Percentiles rank a stretch among this genome's conserved stretches.
Conservation (phyloP, 2,797 vertebrate species). For the Cichlasoma orientale region DNA sequence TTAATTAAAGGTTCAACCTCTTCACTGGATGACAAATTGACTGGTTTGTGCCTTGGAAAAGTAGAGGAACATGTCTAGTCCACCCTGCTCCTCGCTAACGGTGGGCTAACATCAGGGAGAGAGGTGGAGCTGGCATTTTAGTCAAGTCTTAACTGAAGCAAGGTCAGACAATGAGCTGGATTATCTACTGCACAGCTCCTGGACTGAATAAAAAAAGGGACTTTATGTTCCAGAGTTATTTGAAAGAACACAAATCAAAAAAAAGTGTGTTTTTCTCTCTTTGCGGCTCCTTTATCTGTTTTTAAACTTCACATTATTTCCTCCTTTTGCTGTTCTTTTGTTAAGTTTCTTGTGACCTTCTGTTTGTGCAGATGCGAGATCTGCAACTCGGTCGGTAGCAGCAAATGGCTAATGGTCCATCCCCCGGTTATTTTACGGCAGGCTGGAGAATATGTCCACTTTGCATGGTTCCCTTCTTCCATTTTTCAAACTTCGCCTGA, state of each 20-base stretch:
- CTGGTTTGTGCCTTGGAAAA: slow-evolving; percentile 73
- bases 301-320: slow-evolving; percentile 29
- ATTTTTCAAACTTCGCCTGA: slow-evolving; percentile 75
- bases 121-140: slow-evolving; percentile 50
- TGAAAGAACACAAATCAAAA: neutral
- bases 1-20: slow-evolving; percentile 85
- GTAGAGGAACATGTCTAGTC: slow-evolving; percentile 63
- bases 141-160: slow-evolving; percentile 27
- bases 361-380: slow-evolving; percentile 72
- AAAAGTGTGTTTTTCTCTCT: neutral
- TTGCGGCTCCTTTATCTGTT: neutral
- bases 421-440: slow-evolving; percentile 79
- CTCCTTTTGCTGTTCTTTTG: slow-evolving; percentile 27
- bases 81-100: slow-evolving; percentile 43
- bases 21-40: slow-evolving; percentile 82
- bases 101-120: slow-evolving; percentile 24
- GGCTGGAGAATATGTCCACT: slow-evolving; percentile 80
- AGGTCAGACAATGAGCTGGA: slow-evolving; percentile 31
- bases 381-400: slow-evolving; percentile 61
- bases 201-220: neutral
- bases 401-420: slow-evolving; percentile 78
- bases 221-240: neutral
- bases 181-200: slow-evolving; percentile 11
- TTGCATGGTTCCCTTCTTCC: slow-evolving; percentile 79
- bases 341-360: slow-evolving; percentile 70